Evolutionary conservation across 2,113 vertebrate genomes (phyloP).

Genomic region (Carassius gibelio): DNA sequence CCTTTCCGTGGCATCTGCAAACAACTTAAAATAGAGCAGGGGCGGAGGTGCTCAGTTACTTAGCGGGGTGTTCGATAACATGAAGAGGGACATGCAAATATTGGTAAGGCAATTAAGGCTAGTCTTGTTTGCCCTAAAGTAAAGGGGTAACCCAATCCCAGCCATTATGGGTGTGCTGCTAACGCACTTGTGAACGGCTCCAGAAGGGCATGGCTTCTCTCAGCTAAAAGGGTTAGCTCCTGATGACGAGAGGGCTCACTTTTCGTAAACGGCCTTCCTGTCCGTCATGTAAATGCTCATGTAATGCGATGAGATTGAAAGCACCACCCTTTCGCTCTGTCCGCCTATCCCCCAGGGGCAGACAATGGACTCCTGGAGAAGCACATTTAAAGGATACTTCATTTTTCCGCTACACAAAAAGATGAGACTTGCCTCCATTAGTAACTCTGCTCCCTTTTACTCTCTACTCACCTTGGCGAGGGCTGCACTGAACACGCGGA

Average conservation of each 20-base stretch:
- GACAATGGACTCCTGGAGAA: conserved; percentile 58
- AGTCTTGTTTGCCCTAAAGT: conserved; percentile 72
- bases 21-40: conserved; percentile 72
- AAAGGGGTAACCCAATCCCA: conserved; percentile 75
- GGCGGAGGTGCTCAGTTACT: conserved; percentile 67
- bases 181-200: conserved; percentile 66
- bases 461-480: conserved; percentile 48
- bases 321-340: conserved; percentile 60
- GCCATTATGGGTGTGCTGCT: conserved; percentile 71
- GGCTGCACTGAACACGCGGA: conserved; percentile 10
- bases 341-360: conserved; percentile 51
- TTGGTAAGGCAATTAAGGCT: conserved; percentile 77
- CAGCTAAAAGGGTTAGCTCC: conserved; percentile 71
- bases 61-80: conserved; percentile 75
- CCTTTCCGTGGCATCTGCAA: conserved; percentile 67
- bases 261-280: conserved; percentile 68
- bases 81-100: conserved; percentile 77
- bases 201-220: conserved; percentile 67
- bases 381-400: conserved; percentile 57
- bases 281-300: conserved; percentile 65
- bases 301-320: conserved; percentile 67
- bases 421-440: conserved; percentile 59
- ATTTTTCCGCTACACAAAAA: conserved; percentile 47
- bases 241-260: conserved; percentile 68
- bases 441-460: conserved; percentile 59